phyloP scores from a whole-genome alignment of 2,113 vertebrate species.

The Neolamprologus cancellatus region DNA sequence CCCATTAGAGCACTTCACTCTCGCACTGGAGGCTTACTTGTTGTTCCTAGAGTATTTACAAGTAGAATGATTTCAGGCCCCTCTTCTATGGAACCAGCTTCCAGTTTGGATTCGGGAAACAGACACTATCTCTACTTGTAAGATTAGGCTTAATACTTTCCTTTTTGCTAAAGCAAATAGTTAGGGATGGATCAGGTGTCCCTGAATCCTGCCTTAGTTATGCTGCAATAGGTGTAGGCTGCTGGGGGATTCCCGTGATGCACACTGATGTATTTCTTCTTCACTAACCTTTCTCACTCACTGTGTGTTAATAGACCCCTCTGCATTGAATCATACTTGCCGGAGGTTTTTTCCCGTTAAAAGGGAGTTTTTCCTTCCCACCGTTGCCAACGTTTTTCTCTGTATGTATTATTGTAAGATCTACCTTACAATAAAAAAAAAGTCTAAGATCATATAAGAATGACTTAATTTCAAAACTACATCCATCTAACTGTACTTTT shows the following conservation, averaged over 20 bases:
- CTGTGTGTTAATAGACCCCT: neutral
- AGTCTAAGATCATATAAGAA: neutral
- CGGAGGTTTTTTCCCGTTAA: fast-evolving
- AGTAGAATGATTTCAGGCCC: neutral
- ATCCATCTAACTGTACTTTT: neutral
- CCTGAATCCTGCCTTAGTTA: neutral
- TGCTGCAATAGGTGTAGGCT: fast-evolving
- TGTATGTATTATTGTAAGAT: neutral
- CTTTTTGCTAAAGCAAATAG: neutral
- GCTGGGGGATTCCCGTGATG: neutral
- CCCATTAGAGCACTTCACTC: neutral
- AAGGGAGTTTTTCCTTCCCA: neutral
- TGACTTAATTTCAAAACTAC: neutral
- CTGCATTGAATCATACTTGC: neutral
- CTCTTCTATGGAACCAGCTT: neutral
- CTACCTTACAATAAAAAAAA: neutral
- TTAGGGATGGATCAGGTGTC: fast-evolving
- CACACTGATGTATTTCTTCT: neutral
- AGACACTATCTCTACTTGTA: neutral
- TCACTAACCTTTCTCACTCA: neutral
- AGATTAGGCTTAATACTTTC: neutral
- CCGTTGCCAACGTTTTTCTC: neutral
- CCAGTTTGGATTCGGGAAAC: neutral
- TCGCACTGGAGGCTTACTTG: neutral
- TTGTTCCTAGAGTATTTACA: neutral